Base-by-base conservation (phyloP, 2,888 invertebrate genomes). In the Sinopyrophorus schimmeli region DNA sequence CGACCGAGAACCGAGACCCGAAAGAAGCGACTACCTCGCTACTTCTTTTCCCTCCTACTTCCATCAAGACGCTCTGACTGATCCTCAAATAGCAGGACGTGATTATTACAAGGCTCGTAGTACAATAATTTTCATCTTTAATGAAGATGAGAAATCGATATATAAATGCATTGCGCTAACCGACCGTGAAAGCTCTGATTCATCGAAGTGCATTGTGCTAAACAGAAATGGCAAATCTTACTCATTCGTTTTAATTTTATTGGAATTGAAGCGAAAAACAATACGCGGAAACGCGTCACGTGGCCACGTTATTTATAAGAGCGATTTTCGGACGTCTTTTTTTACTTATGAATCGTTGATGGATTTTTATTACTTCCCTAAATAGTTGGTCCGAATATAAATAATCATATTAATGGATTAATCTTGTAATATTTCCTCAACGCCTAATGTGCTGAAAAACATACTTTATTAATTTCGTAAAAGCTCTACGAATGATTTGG, bases 151-250 rank as follows among this genome's bases (percentile, higher is more conserved):
- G 30, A 17, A 21, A 21, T 21, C 21, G 21, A 30, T 30, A 31
- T 17, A 6, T 17, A 2, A 28, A 7, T 16, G 16, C 16, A 31
- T 15, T 10, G 17, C n/a, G n/a, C n/a, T n/a, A n/a, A n/a, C n/a
- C n/a, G 16, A 30, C 10, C 17, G 30, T 10, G 11, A 10, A 21
- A 21, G 7, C 21, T 21, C 3, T n/a, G 21, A 34, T 20, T 34
- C 34, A 1, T 27, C 17, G 18, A n/a, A 7, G 7, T 11, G 28
- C n/a, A 15, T 28, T 18, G 14, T 20, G 20, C 14, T 11, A 11
- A 28, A 18, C 18, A 28, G 28, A 39, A 39, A 28, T 18, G n/a
- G 5, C 20, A 39, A 15, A 7, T 35, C 24, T 35, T 23, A 23
- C 9, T 35, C 23, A 23, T 35, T 24, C 23, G 6, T 32, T 24